phyloP scores from a whole-genome alignment of 2,113 vertebrate genomes.

The Mungos mungo region DNA sequence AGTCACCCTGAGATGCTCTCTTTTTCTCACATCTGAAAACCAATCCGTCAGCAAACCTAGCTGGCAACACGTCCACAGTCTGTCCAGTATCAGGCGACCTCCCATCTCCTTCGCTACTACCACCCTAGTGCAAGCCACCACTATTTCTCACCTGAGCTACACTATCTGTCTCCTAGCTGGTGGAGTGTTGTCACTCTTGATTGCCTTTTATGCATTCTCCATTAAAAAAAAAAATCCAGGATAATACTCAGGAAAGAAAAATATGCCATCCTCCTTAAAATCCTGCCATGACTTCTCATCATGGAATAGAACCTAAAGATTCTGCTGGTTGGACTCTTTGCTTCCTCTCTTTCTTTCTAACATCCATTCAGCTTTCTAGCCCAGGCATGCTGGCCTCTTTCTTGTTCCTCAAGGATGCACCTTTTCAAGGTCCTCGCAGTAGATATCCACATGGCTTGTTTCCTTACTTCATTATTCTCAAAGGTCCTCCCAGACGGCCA shows the following conservation, averaged over 20 bases:
- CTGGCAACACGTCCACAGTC: background rate
- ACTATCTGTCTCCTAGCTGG: background rate
- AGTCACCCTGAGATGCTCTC: background rate
- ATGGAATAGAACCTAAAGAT: background rate
- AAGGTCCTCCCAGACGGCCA: background rate
- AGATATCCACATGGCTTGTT: background rate
- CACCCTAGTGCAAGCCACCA: background rate
- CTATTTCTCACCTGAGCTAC: background rate
- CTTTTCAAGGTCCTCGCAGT: background rate
- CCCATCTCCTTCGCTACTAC: background rate
- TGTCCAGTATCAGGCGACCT: background rate
- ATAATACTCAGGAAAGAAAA: background rate
- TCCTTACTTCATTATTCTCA: slow-evolving; percentile 55
- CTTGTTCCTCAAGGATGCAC: background rate
- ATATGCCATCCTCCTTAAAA: background rate
- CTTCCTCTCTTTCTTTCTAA: background rate
- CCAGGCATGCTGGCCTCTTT: background rate
- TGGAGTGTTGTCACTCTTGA: background rate
- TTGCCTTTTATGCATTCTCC: background rate
- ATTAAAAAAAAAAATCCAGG: background rate
- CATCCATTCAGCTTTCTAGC: background rate
- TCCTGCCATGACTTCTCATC: background rate
- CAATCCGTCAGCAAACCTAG: background rate
- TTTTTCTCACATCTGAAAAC: background rate
- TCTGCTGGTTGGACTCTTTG: background rate